Evolutionary conservation across 2,113 vertebrate species (phyloP).

Genomic region (Seriola rivoliana): DNA sequence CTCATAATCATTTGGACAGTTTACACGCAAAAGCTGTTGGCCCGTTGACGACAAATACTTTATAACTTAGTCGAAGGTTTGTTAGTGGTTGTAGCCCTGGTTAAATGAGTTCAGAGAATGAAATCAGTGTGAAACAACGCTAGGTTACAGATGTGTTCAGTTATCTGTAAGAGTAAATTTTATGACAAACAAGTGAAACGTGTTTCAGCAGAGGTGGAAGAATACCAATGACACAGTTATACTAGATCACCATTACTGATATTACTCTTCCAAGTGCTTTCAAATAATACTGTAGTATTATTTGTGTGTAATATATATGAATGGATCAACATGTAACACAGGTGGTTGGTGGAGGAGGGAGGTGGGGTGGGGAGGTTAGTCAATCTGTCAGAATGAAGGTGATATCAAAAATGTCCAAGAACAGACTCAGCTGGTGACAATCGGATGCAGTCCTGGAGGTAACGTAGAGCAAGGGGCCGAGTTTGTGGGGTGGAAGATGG

Average conservation of each 20-base stretch:
- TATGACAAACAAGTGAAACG: not conserved
- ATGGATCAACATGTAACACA: not conserved
- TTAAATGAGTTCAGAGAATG: not conserved
- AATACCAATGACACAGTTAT: not conserved
- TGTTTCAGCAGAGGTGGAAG: not conserved
- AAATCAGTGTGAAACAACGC: not conserved
- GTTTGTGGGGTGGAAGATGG: conserved; percentile 2
- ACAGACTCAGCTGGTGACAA: not conserved
- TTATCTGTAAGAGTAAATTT: not conserved
- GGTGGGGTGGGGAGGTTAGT: not conserved
- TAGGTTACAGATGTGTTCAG: not conserved
- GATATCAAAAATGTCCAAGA: not conserved
- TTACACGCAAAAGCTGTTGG: conserved; percentile 25
- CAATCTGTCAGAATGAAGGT: conserved; percentile 2
- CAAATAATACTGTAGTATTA: not conserved
- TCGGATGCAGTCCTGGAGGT: conserved; percentile 10
- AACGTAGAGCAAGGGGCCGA: conserved; percentile 8
- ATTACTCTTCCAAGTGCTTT: not conserved
- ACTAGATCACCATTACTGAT: not conserved
- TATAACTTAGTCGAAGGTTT: not conserved
- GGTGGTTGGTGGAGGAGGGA: not conserved
- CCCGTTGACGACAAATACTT: not conserved
- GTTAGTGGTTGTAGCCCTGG: not conserved
- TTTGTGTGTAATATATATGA: not conserved
- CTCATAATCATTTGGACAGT: conserved; percentile 15